Evolutionary conservation across 2,113 vertebrate species (phyloP), one percentile per base, ranked within the genome.

Genomic region (Ciconia boyciana): DNA sequence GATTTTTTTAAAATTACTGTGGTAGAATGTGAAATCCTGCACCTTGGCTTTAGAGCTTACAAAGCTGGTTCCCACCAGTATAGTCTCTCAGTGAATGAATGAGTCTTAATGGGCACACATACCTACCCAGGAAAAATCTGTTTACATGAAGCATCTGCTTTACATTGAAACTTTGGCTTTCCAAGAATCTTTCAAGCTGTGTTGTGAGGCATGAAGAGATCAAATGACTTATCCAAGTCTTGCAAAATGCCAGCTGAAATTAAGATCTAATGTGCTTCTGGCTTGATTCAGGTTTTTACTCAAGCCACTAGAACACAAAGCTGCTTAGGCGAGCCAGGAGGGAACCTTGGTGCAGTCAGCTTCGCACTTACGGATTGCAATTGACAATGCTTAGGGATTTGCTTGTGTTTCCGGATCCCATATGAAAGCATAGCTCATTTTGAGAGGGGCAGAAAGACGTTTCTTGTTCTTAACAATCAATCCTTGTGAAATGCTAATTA

Each of bases 401-500:
- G 5, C 43, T 72, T 69, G 17, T 60, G 71, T 68, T 72, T 58
- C 31, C 13, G 4, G 69, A 41, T 36, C 48, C n/a, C 44, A 69
- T 10, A 4, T 76, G 85, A 77, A 94, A 95, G 57, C 49, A 75
- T 9, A 54, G 75, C 48, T 95, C 43, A 29, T 72, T 93, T 54
- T 57, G 75, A 83, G 43, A 71, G 48, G 65, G 54, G 24, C 36
- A 55, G 77, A 81, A 84, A 84, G 69, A 65, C 39, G 24, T 26
- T 96, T 78, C 71, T 95, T 89, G 71, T 51, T 94, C 68, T 96
- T 96, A 87, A 81, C 7, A 66, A 97, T 65, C 41, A 89, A 31
- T 79, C 55, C 77, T 90, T n/a, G 54, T 95, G 87, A 96, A 97
- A 91, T 83, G 89, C 55, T 86, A 81, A 96, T 97, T 94, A 96